Evolutionary conservation across 2,797 vertebrate genomes (phyloP), one percentile per base, ranked within the genome.

Genomic region (Coranthus polyacanthus): DNA sequence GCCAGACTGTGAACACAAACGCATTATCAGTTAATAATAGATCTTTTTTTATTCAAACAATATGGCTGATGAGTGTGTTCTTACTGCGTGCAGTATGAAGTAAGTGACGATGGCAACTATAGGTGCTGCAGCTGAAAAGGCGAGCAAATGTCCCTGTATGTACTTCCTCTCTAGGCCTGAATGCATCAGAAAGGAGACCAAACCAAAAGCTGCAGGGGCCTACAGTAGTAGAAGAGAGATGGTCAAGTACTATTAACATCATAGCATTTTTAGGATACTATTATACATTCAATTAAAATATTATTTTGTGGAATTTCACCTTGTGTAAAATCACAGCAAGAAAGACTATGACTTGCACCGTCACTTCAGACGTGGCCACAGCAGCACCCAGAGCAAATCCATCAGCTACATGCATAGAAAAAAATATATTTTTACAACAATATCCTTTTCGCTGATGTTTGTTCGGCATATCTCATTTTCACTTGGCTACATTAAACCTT

Each of bases 291-390:
- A 18, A 61, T n/a, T 20, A 10, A 38, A 16, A 12, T 3, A 6
- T 43, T 46, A 13, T 15, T 46, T 43, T 4, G 4, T 29, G 5
- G 8, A 69, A 2, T 5, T 79, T 87, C 80, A 95, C 95, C 95
- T 95, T 96, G 88, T 95, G 93, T 20, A 95, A 82, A 74, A 95
- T 94, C 21, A 95, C 94, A 26, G 95, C 95, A 17, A 94, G 88
- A 86, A 95, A 95, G 2, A 94, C 92, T 2, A 95, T 79, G 39
- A 95, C 83, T 76, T 95, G 95, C 43, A 95, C 92, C 0, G 94
- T 92, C 52, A 92, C 88, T 66, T 95, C 88, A 3, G 92, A 88
- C 0, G 94, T 94, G 17, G 93, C 91, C 13, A 92, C 93, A 8
- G 94, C 94, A 15, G 94, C 93, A 10, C 95, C 94, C 1, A 96